Evolutionary conservation across 2,113 vertebrate species (phyloP), one percentile per base, ranked within the genome.

Genomic region (Pseudorectes ferrugineus): DNA sequence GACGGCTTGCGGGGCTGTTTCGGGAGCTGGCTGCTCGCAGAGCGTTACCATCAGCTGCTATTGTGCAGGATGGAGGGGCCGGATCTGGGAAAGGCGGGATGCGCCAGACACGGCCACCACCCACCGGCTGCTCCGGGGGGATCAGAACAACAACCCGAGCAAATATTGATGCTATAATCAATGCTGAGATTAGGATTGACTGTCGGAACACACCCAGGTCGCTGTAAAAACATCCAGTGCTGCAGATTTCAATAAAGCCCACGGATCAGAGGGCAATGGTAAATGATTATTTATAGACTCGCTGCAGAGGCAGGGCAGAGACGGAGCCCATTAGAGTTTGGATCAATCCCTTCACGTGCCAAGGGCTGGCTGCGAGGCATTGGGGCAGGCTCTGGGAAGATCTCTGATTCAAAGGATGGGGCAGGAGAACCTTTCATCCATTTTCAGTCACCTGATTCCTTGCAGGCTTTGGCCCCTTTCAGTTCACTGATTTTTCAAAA

Each of bases 1-100:
- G 97, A 97, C 97, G 66, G 97, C 94, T 95, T 1, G 65, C 19
- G 96, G 96, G 88, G 92, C 45, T 88, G 95, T 86, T 73, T 83
- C 68, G n/a, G 96, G 96, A 91, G 95, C 95, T 28, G 82, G 94
- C 96, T 97, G 96, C 97, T 94, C 24, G 89, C 95, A 14, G 9
- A 40, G 95, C 92, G 23, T 35, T 88, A 14, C 96, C 96, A 92
- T 96, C 96, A 91, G 96, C 75, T 3, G 92, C 96, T 74, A 55
- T 90, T 93, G 95, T 95, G 95, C 31, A 18, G 96, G 88, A 55
- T 2, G 3, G 68, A 59, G 93, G 94, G 62, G 77, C 92, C 23
- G 49, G 88, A 8, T 36, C 96, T 42, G 75, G 93, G 16, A 9
- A 5, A 15, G 45, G 89, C 2, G 2, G 76, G 90, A 59, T 48